Percentiles rank a stretch among this genome's conserved stretches.
phyloP scores from a whole-genome alignment of 2,797 vertebrate genomes.

The Passerculus sandwichensis region DNA sequence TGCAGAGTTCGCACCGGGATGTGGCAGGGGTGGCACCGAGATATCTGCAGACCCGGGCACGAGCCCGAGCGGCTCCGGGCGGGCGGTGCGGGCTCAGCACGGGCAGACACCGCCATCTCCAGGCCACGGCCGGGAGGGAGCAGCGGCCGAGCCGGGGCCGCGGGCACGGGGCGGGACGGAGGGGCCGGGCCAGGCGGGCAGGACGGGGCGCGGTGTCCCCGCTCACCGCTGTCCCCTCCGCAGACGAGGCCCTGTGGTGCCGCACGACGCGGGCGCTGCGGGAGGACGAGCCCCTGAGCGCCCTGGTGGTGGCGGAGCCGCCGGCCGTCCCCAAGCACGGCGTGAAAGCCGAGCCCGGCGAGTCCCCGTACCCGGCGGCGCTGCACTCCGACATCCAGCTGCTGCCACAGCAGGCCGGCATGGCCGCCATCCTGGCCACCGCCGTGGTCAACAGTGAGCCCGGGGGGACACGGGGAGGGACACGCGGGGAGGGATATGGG shows the following conservation, averaged over 20 bases:
- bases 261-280: conserved; percentile 81
- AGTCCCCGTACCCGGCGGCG: conserved; percentile 72
- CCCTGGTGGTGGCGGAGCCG: conserved; percentile 63
- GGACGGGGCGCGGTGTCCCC: accelerated
- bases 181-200: neutral
- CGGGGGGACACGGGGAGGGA: too few relatives aligned
- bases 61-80: neutral
- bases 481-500: too few relatives aligned
- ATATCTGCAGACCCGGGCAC: neutral
- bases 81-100: neutral
- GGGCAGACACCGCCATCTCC: conserved; percentile 56
- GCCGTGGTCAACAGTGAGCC: conserved; percentile 95
- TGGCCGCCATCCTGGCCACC: conserved; percentile 95
- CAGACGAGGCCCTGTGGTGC: conserved; percentile 88
- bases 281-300: conserved; percentile 74
- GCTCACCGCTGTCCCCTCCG: neutral
- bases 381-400: conserved; percentile 90
- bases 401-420: conserved; percentile 95
- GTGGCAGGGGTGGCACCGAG: neutral
- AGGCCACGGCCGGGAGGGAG: neutral
- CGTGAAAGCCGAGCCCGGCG: conserved; percentile 74
- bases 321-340: conserved; percentile 56
- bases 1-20: too few relatives aligned
- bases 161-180: neutral
- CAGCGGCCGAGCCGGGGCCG: neutral